Conservation (phyloP, 1,140 invertebrate genomes). For the Elysia chlorotica region DNA sequence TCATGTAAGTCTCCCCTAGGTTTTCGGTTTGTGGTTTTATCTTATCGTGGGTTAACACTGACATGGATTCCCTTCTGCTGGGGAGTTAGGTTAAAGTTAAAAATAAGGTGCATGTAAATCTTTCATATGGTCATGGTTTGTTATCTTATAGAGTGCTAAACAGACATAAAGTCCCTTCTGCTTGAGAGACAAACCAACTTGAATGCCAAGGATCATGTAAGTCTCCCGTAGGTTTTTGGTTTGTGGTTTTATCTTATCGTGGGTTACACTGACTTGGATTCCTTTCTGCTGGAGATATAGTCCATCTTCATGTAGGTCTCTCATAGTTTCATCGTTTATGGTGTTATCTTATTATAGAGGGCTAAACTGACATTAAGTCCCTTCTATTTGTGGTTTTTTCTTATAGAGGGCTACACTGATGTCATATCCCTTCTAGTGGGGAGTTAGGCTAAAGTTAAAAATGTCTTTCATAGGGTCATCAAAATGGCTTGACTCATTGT, state of each 20-base stretch:
- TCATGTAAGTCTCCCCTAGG: too few relatives aligned
- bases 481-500: too few relatives aligned
- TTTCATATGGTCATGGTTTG: too few relatives aligned
- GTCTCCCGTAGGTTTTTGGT: too few relatives aligned
- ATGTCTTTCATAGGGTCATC: too few relatives aligned
- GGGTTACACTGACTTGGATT: constrained; percentile 95
- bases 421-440: constrained; percentile 93
- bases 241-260: too few relatives aligned
- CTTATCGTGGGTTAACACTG: too few relatives aligned
- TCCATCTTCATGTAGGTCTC: constrained; percentile 79
- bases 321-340: too few relatives aligned
- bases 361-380: constrained; percentile 93
- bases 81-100: constrained; percentile 88
- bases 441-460: constrained; percentile 84
- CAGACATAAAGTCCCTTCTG: constrained; percentile 92
- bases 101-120: constrained; percentile 77
- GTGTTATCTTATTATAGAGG: too few relatives aligned
- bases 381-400: constrained; percentile 90
- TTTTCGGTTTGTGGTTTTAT: too few relatives aligned
- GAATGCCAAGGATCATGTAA: constrained; percentile 85
- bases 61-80: constrained; percentile 92
- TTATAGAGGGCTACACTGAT: too few relatives aligned
- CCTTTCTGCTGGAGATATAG: constrained; percentile 85
- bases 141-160: constrained; percentile 96
- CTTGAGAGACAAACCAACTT: constrained; percentile 87